These are phyloP conservation scores for Pyrgus malvae DNA, from an alignment of 2,888 invertebrate genomes.

Conservation along the genomic window DNA sequence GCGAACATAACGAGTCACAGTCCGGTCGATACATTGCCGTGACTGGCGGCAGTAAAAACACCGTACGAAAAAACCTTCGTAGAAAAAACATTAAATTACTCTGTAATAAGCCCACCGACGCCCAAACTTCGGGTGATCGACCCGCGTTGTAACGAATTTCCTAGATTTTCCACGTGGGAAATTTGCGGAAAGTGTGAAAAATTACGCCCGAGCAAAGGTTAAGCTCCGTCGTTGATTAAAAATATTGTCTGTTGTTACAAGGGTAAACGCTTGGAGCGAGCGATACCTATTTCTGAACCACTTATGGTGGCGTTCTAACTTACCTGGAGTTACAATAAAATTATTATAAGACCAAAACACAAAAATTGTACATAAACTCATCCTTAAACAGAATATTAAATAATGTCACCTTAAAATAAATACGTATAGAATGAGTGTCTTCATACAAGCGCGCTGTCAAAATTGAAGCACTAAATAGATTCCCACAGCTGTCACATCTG, in stretches of 20 bases:
- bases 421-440: too few species aligned
- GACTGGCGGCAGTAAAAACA: slow-evolving; percentile 72
- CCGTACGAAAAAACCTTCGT: slow-evolving; percentile 60
- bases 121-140: slow-evolving; percentile 68
- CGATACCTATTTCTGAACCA: background rate
- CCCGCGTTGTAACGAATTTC: slow-evolving; percentile 50
- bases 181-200: slow-evolving; percentile 45
- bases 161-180: slow-evolving; percentile 76
- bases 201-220: slow-evolving; percentile 7
- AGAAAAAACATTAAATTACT: slow-evolving; percentile 75
- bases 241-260: slow-evolving; percentile 18
- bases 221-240: slow-evolving; percentile 26
- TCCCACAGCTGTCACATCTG: too few species aligned
- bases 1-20: slow-evolving; percentile 25
- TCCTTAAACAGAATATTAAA: too few species aligned
- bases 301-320: background rate
- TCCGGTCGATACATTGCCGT: slow-evolving; percentile 74
- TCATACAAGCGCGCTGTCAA: too few species aligned
- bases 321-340: background rate
- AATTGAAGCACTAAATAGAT: too few species aligned
- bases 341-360: too few species aligned
- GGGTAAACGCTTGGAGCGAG: background rate
- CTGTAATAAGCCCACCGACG: slow-evolving; percentile 68
- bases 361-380: too few species aligned
- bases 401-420: too few species aligned